A percentile compares a stretch with the other conserved stretches of the same genome.
phyloP scores from a whole-genome alignment of 1,140 invertebrate species.

The Trichonephila inaurata region DNA sequence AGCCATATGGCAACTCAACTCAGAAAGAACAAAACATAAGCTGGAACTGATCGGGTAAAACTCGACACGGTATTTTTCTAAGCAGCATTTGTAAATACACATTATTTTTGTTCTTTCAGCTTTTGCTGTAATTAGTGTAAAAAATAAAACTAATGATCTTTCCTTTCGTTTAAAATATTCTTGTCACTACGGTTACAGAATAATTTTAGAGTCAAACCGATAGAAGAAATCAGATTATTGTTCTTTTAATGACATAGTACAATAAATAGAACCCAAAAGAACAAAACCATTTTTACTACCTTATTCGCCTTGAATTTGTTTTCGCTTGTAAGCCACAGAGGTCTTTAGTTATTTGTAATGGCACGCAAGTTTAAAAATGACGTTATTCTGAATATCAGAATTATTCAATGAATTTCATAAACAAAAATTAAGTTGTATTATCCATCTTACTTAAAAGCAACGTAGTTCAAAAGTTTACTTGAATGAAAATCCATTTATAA shows the following conservation, averaged over 20 bases:
- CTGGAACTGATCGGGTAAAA: neutral
- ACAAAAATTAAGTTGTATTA: too few relatives aligned
- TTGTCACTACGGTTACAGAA: constrained; percentile 45
- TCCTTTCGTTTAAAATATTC: constrained; percentile 32
- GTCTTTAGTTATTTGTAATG: neutral
- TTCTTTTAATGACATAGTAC: neutral
- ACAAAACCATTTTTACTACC: neutral
- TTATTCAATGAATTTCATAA: too few relatives aligned
- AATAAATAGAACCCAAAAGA: neutral
- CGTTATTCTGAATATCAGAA: too few relatives aligned
- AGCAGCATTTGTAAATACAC: constrained; percentile 6
- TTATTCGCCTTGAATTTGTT: neutral
- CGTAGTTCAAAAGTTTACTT: too few relatives aligned
- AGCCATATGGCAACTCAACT: constrained; percentile 37
- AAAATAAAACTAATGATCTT: neutral
- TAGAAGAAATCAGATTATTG: constrained; percentile 11
- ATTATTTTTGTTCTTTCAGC: neutral
- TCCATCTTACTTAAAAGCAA: too few relatives aligned
- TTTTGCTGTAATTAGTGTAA: constrained; percentile 43
- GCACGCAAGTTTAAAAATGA: neutral
- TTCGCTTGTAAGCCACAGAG: neutral
- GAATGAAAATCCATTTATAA: too few relatives aligned
- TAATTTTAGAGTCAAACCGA: constrained; percentile 10
- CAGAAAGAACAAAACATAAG: neutral
- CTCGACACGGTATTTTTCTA: neutral